phyloP scores from a whole-genome alignment of 2,113 vertebrate genomes.

The Paramormyrops kingsleyae region DNA sequence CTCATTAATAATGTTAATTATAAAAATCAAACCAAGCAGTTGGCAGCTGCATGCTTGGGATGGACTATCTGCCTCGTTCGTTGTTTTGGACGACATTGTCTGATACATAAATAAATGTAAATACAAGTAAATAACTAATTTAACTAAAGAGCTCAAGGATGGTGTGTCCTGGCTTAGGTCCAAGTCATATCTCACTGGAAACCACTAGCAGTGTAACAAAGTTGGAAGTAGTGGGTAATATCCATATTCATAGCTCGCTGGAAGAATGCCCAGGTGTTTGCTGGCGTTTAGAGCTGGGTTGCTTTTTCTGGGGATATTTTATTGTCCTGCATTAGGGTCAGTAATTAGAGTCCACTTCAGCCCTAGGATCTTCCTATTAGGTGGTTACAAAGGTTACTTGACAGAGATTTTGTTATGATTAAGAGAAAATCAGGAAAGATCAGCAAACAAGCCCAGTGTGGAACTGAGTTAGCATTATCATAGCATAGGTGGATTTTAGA shows the following conservation, averaged over 20 bases:
- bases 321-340: background rate
- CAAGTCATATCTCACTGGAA: background rate
- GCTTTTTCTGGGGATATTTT: background rate
- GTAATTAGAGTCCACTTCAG: background rate
- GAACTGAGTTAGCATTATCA: background rate
- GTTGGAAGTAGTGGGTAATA: background rate
- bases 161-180: background rate
- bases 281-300: background rate
- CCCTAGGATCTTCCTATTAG: background rate
- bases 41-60: background rate
- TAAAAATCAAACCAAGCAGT: background rate
- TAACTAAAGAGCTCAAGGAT: background rate
- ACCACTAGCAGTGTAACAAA: background rate
- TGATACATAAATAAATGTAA: background rate
- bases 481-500: too few species aligned
- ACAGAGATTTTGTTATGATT: background rate
- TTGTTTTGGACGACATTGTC: background rate
- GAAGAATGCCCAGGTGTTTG: background rate
- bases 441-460: background rate
- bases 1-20: background rate
- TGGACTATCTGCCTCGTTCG: background rate
- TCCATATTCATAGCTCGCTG: background rate
- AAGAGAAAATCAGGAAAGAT: background rate
- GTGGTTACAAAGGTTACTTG: background rate
- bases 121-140: background rate